Conservation (phyloP, 2,113 vertebrate species). For the Puma concolor region DNA sequence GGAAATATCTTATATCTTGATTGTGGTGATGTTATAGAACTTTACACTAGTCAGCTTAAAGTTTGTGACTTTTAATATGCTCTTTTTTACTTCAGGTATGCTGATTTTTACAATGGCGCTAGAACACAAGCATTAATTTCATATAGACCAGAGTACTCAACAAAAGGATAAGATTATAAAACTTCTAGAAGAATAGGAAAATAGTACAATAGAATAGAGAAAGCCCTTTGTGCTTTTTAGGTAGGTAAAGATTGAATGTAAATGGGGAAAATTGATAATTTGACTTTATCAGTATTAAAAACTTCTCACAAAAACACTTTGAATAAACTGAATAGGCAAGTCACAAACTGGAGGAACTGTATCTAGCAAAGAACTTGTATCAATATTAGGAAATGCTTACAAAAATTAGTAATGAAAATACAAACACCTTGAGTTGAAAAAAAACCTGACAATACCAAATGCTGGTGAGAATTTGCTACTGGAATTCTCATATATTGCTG, state of each 20-base stretch:
- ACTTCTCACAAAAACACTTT: not conserved
- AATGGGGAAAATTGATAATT: not conserved
- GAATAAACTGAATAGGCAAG: not conserved
- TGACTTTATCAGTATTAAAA: not conserved
- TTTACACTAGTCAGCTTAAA: not conserved
- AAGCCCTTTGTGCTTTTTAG: not conserved
- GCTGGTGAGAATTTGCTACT: not conserved
- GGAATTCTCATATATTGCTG: not conserved
- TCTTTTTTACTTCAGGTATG: not conserved
- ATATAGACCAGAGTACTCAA: not conserved
- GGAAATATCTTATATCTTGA: not conserved
- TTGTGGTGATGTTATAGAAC: not conserved
- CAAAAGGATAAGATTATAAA: not conserved
- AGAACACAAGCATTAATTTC: not conserved
- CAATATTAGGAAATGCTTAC: not conserved
- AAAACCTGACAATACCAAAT: not conserved
- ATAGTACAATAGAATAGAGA: not conserved
- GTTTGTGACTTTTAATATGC: not conserved
- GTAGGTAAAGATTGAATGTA: not conserved
- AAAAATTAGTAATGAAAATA: conserved; percentile 15
- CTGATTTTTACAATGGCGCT: not conserved
- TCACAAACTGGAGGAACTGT: not conserved
- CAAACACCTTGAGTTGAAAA: not conserved
- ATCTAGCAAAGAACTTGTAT: not conserved
- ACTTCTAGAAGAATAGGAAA: not conserved